Percentiles rank a stretch among this genome's conserved stretches.
Conservation (phyloP, 2,797 vertebrate species). For the Mallotus villosus region DNA sequence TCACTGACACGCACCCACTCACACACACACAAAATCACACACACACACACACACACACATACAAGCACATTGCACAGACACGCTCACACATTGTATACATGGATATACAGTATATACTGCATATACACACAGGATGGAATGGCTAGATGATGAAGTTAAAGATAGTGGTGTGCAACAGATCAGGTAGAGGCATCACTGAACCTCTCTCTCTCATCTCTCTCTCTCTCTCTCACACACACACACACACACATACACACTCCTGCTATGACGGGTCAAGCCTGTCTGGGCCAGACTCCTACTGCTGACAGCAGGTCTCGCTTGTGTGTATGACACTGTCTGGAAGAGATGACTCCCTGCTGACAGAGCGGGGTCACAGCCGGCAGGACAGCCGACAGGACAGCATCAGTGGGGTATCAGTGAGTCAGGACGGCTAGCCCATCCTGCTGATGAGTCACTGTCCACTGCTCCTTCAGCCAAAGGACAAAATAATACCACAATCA, state of each 20-base stretch:
- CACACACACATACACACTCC: background rate
- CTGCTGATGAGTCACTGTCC: background rate
- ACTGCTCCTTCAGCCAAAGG: background rate
- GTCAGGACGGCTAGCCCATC: background rate
- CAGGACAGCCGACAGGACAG: constrained; percentile 28
- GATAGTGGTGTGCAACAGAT: background rate
- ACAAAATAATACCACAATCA: background rate
- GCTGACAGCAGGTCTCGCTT: background rate
- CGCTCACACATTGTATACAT: background rate
- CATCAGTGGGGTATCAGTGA: constrained; percentile 25
- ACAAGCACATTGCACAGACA: constrained; percentile 10
- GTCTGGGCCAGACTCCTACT: background rate
- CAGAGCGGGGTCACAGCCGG: constrained; percentile 39
- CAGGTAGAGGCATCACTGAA: background rate
- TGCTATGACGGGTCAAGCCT: background rate
- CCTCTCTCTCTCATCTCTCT: background rate
- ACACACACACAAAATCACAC: background rate
- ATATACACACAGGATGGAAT: constrained; percentile 22
- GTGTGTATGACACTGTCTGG: background rate
- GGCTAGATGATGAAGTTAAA: background rate
- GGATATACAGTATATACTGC: background rate
- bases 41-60: constrained; percentile 13
- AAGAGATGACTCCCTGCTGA: background rate
- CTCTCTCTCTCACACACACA: background rate
- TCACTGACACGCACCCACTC: constrained; percentile 48